Evolutionary conservation across 1,140 invertebrate genomes (phyloP).

Genomic region (Pogonomyrmex californicus): DNA sequence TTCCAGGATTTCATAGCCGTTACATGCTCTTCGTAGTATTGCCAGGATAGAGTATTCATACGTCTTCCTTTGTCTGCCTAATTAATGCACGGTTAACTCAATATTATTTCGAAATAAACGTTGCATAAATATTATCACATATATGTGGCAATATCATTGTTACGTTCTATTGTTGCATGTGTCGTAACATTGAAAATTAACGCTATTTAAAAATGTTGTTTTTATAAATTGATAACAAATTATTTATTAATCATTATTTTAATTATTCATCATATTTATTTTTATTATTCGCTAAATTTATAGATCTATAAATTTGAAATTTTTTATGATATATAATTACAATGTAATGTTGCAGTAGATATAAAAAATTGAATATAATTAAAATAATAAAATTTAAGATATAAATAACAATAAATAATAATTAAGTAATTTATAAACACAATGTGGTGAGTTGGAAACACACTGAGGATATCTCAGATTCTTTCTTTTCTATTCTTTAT

Average conservation of each 20-base stretch:
- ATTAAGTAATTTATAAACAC: neutral
- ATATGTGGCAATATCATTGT: conserved; percentile 36
- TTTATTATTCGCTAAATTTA: neutral
- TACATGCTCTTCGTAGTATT: conserved; percentile 51
- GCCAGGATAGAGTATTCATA: conserved; percentile 37
- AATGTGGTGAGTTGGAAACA: neutral
- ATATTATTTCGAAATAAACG: conserved; percentile 50
- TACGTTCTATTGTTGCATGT: neutral
- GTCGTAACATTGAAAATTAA: neutral
- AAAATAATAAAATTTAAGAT: neutral
- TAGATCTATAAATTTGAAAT: neutral
- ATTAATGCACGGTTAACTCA: conserved; percentile 57
- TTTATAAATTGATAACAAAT: neutral
- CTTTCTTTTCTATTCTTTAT: neutral
- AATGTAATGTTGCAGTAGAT: too few relatives aligned
- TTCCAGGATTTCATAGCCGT: conserved; percentile 68
- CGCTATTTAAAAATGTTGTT: neutral
- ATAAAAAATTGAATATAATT: neutral
- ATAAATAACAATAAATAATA: neutral
- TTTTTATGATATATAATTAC: neutral
- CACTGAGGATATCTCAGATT: neutral
- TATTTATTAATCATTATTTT: neutral
- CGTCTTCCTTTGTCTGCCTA: conserved; percentile 51
- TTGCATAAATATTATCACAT: conserved; percentile 39
- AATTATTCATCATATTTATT: neutral